Evolutionary conservation across 2,888 invertebrate genomes (phyloP).

Genomic region (Andrena bicolor): DNA sequence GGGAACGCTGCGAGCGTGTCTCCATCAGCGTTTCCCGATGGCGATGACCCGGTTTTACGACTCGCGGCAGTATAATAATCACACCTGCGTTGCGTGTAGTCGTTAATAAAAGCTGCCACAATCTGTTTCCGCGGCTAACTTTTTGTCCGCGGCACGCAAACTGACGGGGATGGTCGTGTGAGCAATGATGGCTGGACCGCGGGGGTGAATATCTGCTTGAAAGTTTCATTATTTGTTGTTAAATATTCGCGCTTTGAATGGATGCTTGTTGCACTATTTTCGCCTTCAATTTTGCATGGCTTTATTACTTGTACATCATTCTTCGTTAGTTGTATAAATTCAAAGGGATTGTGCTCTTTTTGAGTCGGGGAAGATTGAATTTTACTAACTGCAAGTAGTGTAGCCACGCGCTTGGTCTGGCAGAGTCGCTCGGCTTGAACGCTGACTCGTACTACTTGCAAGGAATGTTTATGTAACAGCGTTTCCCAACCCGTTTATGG

Average conservation of each 20-base stretch:
- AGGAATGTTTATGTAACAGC: not conserved
- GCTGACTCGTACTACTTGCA: not conserved
- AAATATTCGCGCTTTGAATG: no score
- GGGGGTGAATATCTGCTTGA: not conserved
- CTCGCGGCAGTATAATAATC: constrained; percentile 4
- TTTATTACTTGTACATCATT: not conserved
- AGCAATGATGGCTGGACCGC: not conserved
- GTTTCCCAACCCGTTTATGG: no score
- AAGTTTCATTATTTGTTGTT: not conserved
- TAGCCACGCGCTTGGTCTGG: not conserved
- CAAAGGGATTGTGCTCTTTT: not conserved
- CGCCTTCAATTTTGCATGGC: not conserved
- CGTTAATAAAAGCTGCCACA: constrained; percentile 14
- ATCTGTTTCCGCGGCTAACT: not conserved
- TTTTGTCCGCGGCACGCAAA: not conserved
- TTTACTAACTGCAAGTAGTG: not conserved
- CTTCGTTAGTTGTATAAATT: not conserved
- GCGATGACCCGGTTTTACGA: constrained; percentile 32
- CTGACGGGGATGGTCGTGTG: not conserved
- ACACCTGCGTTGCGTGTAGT: not conserved
- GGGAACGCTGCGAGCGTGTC: constrained; percentile 10
- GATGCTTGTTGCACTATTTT: not conserved
- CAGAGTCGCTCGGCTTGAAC: not conserved
- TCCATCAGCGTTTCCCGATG: constrained; percentile 26
- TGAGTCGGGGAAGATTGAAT: not conserved